Evolutionary conservation across 2,797 vertebrate species (phyloP).

Genomic region (Gadopsis marmoratus): DNA sequence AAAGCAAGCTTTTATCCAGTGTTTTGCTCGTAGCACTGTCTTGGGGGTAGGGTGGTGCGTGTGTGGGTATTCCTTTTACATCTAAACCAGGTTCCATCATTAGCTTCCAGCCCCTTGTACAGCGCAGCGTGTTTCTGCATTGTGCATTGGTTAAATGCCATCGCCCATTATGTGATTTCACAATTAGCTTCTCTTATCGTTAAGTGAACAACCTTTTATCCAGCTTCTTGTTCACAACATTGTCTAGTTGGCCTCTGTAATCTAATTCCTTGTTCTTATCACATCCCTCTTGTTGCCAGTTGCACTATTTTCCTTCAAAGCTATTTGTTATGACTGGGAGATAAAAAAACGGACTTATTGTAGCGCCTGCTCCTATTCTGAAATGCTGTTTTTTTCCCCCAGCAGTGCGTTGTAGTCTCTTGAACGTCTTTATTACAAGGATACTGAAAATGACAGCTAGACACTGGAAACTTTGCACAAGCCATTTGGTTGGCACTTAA

Average conservation of each 20-base stretch:
- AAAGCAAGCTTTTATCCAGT: slow-evolving; percentile 62
- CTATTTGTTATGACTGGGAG: slow-evolving; percentile 64
- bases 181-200: slow-evolving; percentile 54
- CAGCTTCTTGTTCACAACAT: slow-evolving; percentile 30
- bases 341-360: slow-evolving; percentile 62
- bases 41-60: slow-evolving; percentile 35
- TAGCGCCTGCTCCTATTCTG: slow-evolving; percentile 24
- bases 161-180: slow-evolving; percentile 37
- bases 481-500: slow-evolving; percentile 25
- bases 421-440: slow-evolving; percentile 38
- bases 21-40: slow-evolving; percentile 53
- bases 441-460: slow-evolving; percentile 14
- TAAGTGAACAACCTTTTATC: slow-evolving; percentile 46
- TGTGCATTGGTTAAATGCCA: slow-evolving; percentile 18
- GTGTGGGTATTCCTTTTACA: slow-evolving; percentile 19
- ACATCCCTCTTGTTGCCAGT: slow-evolving; percentile 35
- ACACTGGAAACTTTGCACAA: slow-evolving; percentile 6
- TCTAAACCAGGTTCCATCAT: slow-evolving; percentile 41
- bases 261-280: slow-evolving; percentile 60
- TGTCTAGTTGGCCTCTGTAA: slow-evolving; percentile 54
- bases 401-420: background rate
- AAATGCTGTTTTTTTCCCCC: slow-evolving; percentile 24
- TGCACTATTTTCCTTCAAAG: slow-evolving; percentile 52
- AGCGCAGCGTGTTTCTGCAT: background rate
- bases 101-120: slow-evolving; percentile 16